Percentiles rank a stretch among this genome's conserved stretches.
Evolutionary conservation across 2,797 vertebrate genomes (phyloP).

Genomic region (Falco novaeseelandiae): DNA sequence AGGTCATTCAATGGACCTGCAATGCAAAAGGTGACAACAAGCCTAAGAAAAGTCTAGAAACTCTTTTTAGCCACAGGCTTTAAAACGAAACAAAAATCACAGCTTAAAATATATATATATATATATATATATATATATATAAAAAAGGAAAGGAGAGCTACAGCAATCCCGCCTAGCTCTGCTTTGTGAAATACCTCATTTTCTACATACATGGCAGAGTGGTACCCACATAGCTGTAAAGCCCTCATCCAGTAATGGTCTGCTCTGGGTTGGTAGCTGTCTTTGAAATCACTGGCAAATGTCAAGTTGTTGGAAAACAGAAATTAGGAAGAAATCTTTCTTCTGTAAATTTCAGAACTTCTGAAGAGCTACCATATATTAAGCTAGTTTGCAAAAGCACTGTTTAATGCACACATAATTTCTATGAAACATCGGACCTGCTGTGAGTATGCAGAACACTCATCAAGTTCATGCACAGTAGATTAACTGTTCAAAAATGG

Average conservation of each 20-base stretch:
- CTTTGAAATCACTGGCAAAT: background rate
- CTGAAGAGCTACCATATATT: background rate
- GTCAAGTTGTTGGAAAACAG: background rate
- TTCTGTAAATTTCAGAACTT: background rate
- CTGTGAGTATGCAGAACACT: background rate
- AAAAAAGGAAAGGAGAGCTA: background rate
- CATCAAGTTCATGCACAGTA: background rate
- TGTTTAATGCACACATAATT: background rate
- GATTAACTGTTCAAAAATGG: background rate
- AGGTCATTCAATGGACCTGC: background rate
- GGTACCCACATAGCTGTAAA: background rate
- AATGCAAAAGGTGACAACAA: background rate
- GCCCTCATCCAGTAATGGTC: background rate
- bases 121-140: background rate
- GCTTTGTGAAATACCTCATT: background rate
- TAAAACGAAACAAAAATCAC: background rate
- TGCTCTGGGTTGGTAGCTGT: background rate
- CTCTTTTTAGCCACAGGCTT: background rate
- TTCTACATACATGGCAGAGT: background rate
- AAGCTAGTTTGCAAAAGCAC: background rate
- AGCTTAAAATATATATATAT: background rate
- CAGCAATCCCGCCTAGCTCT: background rate
- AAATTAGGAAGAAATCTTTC: background rate
- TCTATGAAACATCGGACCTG: background rate
- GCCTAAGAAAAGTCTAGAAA: background rate